phyloP scores from a whole-genome alignment of 1,140 invertebrate genomes.

The Anthonomus grandis region DNA sequence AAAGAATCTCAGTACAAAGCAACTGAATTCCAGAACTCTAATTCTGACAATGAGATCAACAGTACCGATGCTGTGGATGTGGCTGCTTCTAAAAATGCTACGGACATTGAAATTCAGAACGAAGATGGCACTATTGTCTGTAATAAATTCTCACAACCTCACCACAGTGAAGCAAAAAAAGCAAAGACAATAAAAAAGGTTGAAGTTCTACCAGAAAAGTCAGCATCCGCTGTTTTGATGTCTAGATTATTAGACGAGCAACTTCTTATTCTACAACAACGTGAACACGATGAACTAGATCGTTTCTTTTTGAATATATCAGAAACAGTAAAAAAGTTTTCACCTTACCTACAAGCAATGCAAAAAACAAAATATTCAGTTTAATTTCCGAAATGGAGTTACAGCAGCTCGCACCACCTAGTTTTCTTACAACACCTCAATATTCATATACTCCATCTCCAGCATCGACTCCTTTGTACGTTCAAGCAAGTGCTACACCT shows the following conservation, averaged over 20 bases:
- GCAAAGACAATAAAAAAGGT: conserved; percentile 3
- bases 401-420: conserved; percentile 17
- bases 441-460: conserved; percentile 10
- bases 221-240: conserved; percentile 5
- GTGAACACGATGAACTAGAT: conserved; percentile 4
- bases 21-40: neutral
- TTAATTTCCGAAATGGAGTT: conserved; percentile 17
- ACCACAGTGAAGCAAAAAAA: neutral
- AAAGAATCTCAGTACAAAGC: neutral
- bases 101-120: too few relatives aligned
- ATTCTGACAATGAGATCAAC: conserved; percentile 1
- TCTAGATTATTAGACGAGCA: neutral
- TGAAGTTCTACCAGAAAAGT: neutral
- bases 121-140: conserved; percentile 1
- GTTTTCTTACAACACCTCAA: neutral
- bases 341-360: conserved; percentile 11
- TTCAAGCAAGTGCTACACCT: conserved; percentile 11
- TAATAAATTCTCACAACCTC: conserved; percentile 2
- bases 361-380: conserved; percentile 13
- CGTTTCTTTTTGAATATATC: conserved; percentile 16
- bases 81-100: neutral
- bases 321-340: conserved; percentile 16
- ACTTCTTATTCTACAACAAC: neutral
- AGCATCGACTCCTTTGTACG: neutral
- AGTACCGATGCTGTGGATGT: neutral